Base-by-base conservation (phyloP, 2,113 vertebrate genomes). In the Hystrix brachyura region DNA sequence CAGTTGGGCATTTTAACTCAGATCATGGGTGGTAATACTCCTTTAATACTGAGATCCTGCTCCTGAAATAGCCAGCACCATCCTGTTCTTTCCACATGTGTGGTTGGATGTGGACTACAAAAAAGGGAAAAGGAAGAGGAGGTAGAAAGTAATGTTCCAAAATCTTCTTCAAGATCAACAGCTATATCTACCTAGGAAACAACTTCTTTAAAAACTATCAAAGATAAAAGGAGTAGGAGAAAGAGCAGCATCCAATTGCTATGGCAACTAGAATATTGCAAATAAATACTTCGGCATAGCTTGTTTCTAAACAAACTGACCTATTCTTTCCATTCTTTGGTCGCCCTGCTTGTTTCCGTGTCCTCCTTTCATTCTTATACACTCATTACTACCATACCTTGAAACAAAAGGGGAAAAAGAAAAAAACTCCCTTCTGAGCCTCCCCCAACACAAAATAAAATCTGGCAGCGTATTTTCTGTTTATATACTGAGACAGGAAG, bases 191-290 rank as follows among this genome's bases (percentile, higher is more conserved):
- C 86, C 43, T 97, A 71, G 48, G 81, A 94, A 96, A 79, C 0
- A 1, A 91, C 74, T 96, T 95, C 62, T 98, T 97, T 98, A 96
- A 98, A 98, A 98, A 85, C 98, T 72, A 69, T 0, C 94, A 97
- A 95, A 95, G 94, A 97, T 97, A 67, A 96, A 76, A 96, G 94
- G 87, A 95, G 85, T 74, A 71, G 60, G 78, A 48, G 86, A 96
- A 97, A 96, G 90, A 97, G 90, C 89, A 96, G 97, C 84, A 97
- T 97, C 97, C 92, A 97, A 98, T 98, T 94, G 19, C 98, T 98
- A 98, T 98, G 98, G 97, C 98, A 98, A 98, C 98, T 67, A 74
- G 96, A 96, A 95, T 97, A 97, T 98, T 98, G 95, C 98, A 98
- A 98, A 98, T 95, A 98, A 98, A 98, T 97, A 96, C 96, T 98